Evolutionary conservation across 2,797 vertebrate genomes (phyloP).

Genomic region (Protosalanx chinensis): DNA sequence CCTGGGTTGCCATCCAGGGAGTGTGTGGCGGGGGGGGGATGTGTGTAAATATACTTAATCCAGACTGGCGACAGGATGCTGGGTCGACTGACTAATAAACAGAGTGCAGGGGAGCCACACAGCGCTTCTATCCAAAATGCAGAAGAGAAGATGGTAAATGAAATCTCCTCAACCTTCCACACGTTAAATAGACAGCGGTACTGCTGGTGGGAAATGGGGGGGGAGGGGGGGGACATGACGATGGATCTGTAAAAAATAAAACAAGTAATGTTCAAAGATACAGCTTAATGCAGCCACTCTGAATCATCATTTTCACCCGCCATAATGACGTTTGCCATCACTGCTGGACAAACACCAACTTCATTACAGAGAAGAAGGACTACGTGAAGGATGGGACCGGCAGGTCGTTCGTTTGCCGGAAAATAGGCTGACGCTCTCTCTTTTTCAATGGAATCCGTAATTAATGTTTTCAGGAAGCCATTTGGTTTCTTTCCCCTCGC

Average conservation of each 20-base stretch:
- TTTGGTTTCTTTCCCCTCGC: constrained; percentile 24
- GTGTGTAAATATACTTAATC: neutral
- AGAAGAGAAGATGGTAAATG: constrained; percentile 52
- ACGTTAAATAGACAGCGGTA: constrained; percentile 47
- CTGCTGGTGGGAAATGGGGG: constrained; percentile 48
- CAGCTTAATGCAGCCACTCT: constrained; percentile 58
- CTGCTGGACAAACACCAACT: constrained; percentile 40
- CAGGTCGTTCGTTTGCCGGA: constrained; percentile 44
- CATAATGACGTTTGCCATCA: constrained; percentile 68
- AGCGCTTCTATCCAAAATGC: constrained; percentile 38
- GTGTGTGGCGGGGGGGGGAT: neutral
- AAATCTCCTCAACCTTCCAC: constrained; percentile 47
- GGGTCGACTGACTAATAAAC: constrained; percentile 41
- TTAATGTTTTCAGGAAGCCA: constrained; percentile 49
- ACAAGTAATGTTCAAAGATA: constrained; percentile 51
- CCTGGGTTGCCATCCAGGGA: neutral
- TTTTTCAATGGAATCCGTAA: constrained; percentile 50
- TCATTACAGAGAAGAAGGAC: constrained; percentile 58
- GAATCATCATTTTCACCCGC: constrained; percentile 58
- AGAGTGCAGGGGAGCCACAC: constrained; percentile 29
- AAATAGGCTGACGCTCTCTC: constrained; percentile 39
- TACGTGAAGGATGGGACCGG: constrained; percentile 51
- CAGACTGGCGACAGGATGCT: constrained; percentile 34
- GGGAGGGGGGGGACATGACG: constrained; percentile 24
- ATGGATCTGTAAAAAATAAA: constrained; percentile 49